Base-by-base conservation (phyloP, 1,140 invertebrate genomes). In the Oncopeltus fasciatus region DNA sequence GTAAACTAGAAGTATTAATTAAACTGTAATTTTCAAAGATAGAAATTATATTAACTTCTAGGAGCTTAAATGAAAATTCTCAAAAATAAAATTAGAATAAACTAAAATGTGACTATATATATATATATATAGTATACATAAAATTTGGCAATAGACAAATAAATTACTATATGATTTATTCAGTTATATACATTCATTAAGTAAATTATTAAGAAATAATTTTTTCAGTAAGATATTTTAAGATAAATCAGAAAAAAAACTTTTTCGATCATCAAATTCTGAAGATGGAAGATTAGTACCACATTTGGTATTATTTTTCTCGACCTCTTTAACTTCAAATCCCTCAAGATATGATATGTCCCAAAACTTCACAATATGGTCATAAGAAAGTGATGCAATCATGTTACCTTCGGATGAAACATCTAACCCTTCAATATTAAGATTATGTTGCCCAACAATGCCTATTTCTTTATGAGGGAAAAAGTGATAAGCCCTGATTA, bases 241-340 rank as follows among this genome's bases (percentile, higher is more conserved):
- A 24, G 8, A 26, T 8, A 53, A 24, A 26, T 53, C 49, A 53
- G 49, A 53, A 53, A 53, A 53, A 26, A 53, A 53, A 53, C 49
- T 53, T 53, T 53, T 53, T 14, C 49, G 20, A 26, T 53, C 49
- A 53, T 53, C 49, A 27, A 53, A 53, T 24, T 53, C 49, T 3
- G 49, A 53, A 24, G 49, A 53, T 26, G 49, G 49, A 4, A 53
- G 26, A 12, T 53, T 53, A 24, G 20, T 26, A 53, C 20, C 24
- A 16, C 26, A 18, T 8, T 2, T 12, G 16, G 20, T 24, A 1
- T 24, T 27, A 14, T 26, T 24, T 27, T 24, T 53, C 26, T 53
- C 49, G 26, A 26, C 49, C 16, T 21, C 18, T 3, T 18, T 8
- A 1, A 53, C 21, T 2, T 24, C 18, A 24, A 53, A 53, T 24